A percentile compares a stretch with the other conserved stretches of the same genome.
These are phyloP conservation scores for Ciconia boyciana DNA, from an alignment of 2,113 vertebrate species.

Conservation along the genomic window DNA sequence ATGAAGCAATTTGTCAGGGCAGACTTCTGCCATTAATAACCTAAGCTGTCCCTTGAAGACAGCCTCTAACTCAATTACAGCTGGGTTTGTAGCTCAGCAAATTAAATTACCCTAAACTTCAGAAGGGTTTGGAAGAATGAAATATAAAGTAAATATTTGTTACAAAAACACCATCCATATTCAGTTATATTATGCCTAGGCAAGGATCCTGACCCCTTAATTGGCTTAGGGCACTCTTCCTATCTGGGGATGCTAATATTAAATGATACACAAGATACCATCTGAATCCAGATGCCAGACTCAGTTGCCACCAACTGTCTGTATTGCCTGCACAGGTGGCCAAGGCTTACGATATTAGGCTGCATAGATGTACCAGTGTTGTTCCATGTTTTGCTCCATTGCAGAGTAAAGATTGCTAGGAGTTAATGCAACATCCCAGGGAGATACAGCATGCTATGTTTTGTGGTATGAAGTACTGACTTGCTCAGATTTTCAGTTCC, in stretches of 20 bases:
- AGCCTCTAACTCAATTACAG: slow-evolving; percentile 22
- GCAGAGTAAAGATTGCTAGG: not conserved
- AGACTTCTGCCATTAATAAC: not conserved
- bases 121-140: not conserved
- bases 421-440: not conserved
- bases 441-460: not conserved
- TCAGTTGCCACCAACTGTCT: not conserved
- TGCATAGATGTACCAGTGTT: not conserved
- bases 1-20: not conserved
- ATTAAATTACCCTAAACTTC: slow-evolving; percentile 14
- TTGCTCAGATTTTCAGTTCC: not conserved
- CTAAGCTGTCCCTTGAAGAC: slow-evolving; percentile 9
- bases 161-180: not conserved
- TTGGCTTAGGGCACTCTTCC: not conserved
- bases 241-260: not conserved
- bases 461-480: not conserved
- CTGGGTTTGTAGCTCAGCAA: slow-evolving; percentile 23
- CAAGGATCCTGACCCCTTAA: not conserved
- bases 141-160: not conserved
- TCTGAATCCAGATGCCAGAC: not conserved
- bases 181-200: not conserved
- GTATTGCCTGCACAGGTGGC: not conserved
- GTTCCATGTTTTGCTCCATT: not conserved
- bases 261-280: not conserved
- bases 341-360: not conserved